Conservation (phyloP, 2,888 invertebrate species). For the Morpho achilles region DNA sequence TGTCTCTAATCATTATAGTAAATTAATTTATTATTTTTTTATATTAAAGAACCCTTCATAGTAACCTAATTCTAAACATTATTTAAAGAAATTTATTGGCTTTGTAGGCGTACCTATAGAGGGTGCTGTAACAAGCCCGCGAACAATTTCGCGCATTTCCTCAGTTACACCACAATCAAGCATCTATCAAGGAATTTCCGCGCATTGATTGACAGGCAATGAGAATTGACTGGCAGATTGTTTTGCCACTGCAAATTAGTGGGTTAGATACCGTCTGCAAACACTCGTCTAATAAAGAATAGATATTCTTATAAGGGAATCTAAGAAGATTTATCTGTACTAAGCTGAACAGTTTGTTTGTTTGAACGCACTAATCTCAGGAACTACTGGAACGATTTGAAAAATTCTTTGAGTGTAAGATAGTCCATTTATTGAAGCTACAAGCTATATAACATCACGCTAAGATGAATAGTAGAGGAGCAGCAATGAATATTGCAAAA, state of each 20-base stretch:
- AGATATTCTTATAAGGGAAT: no score
- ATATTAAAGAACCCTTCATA: not conserved
- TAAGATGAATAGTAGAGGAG: no score
- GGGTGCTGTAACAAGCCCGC: slow-evolving; percentile 30
- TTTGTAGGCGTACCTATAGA: slow-evolving; percentile 10
- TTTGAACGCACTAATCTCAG: no score
- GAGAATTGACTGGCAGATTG: slow-evolving; percentile 38
- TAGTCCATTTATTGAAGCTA: no score
- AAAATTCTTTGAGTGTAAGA: no score
- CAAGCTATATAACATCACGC: no score
- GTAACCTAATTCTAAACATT: not conserved
- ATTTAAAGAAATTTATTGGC: no score
- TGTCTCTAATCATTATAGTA: not conserved
- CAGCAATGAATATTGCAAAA: no score
- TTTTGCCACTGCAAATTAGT: slow-evolving; percentile 23
- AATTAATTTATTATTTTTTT: not conserved
- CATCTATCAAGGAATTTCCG: slow-evolving; percentile 52
- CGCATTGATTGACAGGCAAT: slow-evolving; percentile 41
- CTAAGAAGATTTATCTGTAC: no score
- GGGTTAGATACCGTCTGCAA: not conserved
- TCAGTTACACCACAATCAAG: slow-evolving; percentile 45
- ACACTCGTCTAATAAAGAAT: not conserved
- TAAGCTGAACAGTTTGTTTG: no score
- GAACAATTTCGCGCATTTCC: slow-evolving; percentile 45
- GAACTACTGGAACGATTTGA: no score